A percentile compares a stretch with the other conserved stretches of the same genome.
These are phyloP conservation scores for Alcis repandata DNA, from an alignment of 2,888 invertebrate species.

Conservation along the genomic window DNA sequence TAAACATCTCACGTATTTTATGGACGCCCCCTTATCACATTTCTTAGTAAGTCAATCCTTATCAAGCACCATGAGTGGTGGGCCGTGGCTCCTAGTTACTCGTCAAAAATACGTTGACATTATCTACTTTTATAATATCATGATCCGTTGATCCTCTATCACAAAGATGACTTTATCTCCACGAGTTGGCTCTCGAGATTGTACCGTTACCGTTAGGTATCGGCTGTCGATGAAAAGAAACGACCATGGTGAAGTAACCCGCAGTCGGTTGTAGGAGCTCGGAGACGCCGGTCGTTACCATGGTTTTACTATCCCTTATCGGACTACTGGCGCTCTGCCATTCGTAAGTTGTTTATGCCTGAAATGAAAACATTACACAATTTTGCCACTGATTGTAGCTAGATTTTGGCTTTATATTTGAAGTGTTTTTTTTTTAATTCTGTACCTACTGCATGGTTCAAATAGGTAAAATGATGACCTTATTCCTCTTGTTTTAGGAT, in stretches of 20 bases:
- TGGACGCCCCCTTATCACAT: no score
- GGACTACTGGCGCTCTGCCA: slow-evolving; percentile 71
- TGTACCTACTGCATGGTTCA: neutral
- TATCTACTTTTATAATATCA: slow-evolving; percentile 12
- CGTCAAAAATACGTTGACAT: neutral
- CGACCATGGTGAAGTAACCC: slow-evolving; percentile 22
- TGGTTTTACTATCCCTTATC: slow-evolving; percentile 64
- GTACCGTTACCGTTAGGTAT: slow-evolving; percentile 54
- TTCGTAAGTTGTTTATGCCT: slow-evolving; percentile 67
- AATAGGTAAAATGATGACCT: neutral
- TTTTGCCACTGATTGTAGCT: slow-evolving; percentile 3
- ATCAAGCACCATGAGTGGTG: slow-evolving; percentile 18
- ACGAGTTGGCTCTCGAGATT: slow-evolving; percentile 58
- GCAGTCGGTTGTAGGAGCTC: slow-evolving; percentile 62
- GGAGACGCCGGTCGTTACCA: slow-evolving; percentile 62
- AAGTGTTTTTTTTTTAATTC: neutral
- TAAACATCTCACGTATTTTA: no score
- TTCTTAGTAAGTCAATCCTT: slow-evolving; percentile 5
- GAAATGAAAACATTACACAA: slow-evolving; percentile 43
- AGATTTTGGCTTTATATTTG: neutral
- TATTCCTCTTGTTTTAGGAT: neutral
- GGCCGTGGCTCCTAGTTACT: slow-evolving; percentile 21
- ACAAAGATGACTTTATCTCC: slow-evolving; percentile 58
- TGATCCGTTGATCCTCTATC: slow-evolving; percentile 46
- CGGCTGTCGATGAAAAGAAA: slow-evolving; percentile 27